Base-by-base conservation (phyloP, 2,113 vertebrate species). In the Phoxinus phoxinus region DNA sequence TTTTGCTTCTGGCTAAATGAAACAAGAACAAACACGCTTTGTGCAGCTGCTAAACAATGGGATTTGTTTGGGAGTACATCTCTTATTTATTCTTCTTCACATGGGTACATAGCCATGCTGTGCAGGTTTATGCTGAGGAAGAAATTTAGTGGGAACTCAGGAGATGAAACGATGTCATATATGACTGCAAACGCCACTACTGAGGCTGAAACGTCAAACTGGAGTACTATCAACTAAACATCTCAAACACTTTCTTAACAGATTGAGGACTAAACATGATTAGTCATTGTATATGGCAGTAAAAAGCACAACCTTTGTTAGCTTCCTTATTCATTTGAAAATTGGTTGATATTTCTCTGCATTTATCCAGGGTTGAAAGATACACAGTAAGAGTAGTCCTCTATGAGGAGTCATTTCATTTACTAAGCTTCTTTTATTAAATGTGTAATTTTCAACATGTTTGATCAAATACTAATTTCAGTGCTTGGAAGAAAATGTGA, bases 141-240 rank as follows among this genome's bases (percentile, higher is more conserved):
- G 83, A 89, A 84, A 19, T 87, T 76, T 90, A 65, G 77, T 0
- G 89, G 89, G 88, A 84, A 89, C 90, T 95, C 94, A 94, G 93
- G 93, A 93, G 91, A 92, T 23, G 41, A 81, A 90, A 88, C 92
- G 91, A 94, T 94, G 94, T 95, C 94, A 93, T 80, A 90, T 61
- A 74, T 83, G 85, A 78, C 30, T 80, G 67, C 86, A 51, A 79
- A 63, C n/a, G 19, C n/a, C 78, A 65, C n/a, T 81, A 81, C 15
- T 61, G 56, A 61, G 23, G 35, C 6, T 25, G 21, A 61, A 44
- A 44, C 4, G 58, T 27, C 23, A 44, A 78, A n/a, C 9, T 41
- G 32, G 76, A 61, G 51, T 58, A 79, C 41, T 74, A 48, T 25
- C 12, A 37, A 79, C 32, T 59, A 25, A 59, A 79, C 32, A 37